Conservation (phyloP, 2,888 invertebrate species). For the Trileptium ribeirensis region DNA sequence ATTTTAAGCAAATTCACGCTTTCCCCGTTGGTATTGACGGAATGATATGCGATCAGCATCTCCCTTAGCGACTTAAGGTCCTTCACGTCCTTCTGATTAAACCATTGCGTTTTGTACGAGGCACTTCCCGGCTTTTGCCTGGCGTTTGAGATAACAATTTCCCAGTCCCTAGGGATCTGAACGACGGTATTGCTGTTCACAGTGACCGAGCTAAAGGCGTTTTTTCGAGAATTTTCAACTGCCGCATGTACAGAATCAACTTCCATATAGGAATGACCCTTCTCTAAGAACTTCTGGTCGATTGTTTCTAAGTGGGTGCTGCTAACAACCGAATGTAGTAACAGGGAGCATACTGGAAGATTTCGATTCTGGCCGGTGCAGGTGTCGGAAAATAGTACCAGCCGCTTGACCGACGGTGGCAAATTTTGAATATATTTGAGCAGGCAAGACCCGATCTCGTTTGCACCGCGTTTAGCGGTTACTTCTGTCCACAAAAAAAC, state of each 20-base stretch:
- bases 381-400: not conserved
- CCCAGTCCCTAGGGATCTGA: not conserved
- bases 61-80: not conserved
- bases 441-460: slow-evolving; percentile 18
- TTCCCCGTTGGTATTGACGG: not conserved
- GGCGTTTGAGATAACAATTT: not conserved
- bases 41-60: not conserved
- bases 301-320: not conserved
- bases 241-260: slow-evolving; percentile 19
- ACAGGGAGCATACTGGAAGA: not conserved
- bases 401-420: not conserved
- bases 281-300: slow-evolving; percentile 15
- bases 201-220: not conserved
- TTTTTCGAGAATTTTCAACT: not conserved
- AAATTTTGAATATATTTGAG: not conserved
- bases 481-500: not conserved
- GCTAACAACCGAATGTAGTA: not conserved
- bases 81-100: not conserved
- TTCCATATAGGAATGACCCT: slow-evolving; percentile 17
- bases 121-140: not conserved
- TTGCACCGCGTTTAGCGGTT: slow-evolving; percentile 9
- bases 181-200: not conserved
- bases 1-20: not conserved
- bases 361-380: not conserved
- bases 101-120: not conserved